phyloP scores from a whole-genome alignment of 1,140 invertebrate genomes.

The Hetaerina americana region DNA sequence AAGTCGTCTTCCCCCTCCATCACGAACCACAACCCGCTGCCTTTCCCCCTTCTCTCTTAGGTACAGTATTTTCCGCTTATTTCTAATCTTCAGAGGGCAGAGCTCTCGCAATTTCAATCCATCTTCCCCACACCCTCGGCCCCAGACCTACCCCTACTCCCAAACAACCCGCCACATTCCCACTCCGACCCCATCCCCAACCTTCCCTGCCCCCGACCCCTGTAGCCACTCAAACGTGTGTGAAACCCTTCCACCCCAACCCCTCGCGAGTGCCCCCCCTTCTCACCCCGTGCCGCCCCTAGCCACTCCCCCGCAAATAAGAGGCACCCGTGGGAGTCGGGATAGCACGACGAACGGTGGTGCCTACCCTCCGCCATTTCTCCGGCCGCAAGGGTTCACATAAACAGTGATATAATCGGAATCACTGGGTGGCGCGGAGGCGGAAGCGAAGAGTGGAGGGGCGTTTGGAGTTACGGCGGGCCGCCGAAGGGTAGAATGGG shows the following conservation, averaged over 20 bases:
- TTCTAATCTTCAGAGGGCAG: background rate
- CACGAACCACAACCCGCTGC: too few species aligned
- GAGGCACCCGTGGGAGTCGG: background rate
- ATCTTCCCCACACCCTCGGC: background rate
- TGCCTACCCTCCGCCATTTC: background rate
- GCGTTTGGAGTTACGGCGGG: too few species aligned
- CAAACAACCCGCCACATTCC: background rate
- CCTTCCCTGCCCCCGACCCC: too few species aligned
- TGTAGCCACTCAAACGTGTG: too few species aligned
- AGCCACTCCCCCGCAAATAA: too few species aligned
- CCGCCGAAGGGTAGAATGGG: too few species aligned
- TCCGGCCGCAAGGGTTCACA: background rate
- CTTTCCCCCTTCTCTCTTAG: background rate
- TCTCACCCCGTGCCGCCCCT: too few species aligned
- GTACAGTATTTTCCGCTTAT: background rate
- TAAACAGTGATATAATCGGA: background rate
- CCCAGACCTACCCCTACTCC: too few species aligned
- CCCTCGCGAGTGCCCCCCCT: too few species aligned
- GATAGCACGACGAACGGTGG: background rate
- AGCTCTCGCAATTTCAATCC: background rate
- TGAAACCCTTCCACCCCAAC: too few species aligned
- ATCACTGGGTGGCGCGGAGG: background rate
- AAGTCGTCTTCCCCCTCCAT: too few species aligned
- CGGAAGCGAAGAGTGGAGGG: background rate
- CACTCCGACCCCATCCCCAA: background rate